phyloP scores from a whole-genome alignment of 2,113 vertebrate genomes.

The Rhinopomastus cyanomelas region DNA sequence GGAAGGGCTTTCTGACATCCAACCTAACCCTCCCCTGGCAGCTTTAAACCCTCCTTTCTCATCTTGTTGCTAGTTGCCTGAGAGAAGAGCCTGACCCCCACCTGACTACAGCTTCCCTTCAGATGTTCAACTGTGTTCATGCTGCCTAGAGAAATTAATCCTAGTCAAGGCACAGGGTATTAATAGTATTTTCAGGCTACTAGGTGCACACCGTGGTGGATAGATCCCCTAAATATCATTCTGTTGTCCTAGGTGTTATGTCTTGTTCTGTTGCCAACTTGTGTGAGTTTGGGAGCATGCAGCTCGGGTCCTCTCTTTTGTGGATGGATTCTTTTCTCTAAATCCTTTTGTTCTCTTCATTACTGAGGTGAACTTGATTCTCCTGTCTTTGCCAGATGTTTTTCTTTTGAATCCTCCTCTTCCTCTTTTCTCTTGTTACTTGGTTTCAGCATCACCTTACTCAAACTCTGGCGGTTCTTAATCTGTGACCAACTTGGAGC shows the following conservation, averaged over 20 bases:
- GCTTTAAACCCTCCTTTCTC: too few species aligned
- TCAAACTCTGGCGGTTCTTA: background rate
- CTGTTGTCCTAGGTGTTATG: background rate
- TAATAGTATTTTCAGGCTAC: background rate
- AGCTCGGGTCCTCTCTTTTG: background rate
- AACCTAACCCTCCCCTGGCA: too few species aligned
- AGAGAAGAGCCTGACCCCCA: too few species aligned
- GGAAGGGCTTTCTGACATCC: too few species aligned
- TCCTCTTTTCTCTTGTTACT: background rate
- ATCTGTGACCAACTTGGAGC: background rate
- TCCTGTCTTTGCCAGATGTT: background rate
- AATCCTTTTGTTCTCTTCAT: background rate
- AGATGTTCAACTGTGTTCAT: background rate
- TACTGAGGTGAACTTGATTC: background rate
- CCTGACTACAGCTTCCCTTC: too few species aligned
- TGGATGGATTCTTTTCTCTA: background rate
- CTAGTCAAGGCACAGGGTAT: background rate
- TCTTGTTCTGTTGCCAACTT: background rate
- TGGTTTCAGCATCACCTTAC: background rate
- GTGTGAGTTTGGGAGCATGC: background rate
- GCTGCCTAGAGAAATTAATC: background rate
- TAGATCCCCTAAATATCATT: background rate
- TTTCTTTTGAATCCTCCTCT: background rate
- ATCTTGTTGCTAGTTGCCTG: too few species aligned
- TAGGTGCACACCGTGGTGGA: background rate